A percentile compares a stretch with the other conserved stretches of the same genome.
phyloP scores from a whole-genome alignment of 2,797 vertebrate genomes.

The Sebastes vulpes region DNA sequence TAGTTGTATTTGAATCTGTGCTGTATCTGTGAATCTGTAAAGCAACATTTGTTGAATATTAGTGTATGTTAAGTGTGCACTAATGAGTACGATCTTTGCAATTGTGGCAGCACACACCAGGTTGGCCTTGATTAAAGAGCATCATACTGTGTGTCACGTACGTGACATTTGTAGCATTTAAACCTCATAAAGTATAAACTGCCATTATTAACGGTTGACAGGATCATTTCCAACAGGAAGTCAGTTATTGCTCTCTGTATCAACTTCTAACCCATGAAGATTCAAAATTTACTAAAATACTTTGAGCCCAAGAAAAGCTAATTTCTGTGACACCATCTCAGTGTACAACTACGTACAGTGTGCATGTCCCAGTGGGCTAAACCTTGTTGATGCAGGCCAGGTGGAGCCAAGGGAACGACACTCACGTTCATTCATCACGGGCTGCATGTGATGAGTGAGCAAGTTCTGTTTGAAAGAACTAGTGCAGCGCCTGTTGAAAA shows the following conservation, averaged over 20 bases:
- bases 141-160: neutral
- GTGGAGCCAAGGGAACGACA: neutral
- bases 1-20: neutral
- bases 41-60: neutral
- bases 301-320: neutral
- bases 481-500: neutral
- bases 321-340: neutral
- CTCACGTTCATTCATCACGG: constrained; percentile 9
- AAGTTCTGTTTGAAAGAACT: constrained; percentile 8
- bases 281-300: neutral
- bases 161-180: neutral
- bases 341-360: neutral
- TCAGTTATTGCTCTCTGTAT: neutral
- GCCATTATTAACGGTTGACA: neutral
- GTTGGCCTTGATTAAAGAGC: neutral
- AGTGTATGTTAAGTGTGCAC: neutral
- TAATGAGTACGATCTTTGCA: neutral
- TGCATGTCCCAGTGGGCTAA: neutral
- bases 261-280: neutral
- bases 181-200: neutral
- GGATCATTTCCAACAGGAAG: neutral
- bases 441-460: constrained; percentile 9
- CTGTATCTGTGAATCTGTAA: neutral
- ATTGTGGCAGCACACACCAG: neutral
- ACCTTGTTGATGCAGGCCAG: constrained; percentile 26